Evolutionary conservation across 2,888 invertebrate genomes (phyloP).

Genomic region (Spodoptera exigua): DNA sequence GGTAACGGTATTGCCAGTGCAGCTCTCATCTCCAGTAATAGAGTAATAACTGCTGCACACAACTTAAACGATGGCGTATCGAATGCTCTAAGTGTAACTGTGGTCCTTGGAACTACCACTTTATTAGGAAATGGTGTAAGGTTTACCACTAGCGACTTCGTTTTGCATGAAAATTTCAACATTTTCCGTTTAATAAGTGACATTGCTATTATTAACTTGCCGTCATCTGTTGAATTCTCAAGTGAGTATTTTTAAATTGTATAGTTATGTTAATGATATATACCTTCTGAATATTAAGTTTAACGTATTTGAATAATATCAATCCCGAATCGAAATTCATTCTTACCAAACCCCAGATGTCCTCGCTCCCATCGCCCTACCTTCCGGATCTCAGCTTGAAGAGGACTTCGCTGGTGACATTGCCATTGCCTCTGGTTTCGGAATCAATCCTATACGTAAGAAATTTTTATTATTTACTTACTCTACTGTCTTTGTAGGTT

Average conservation of each 20-base stretch:
- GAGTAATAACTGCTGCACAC: conserved; percentile 69
- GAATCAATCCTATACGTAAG: conserved; percentile 61
- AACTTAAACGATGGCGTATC: conserved; percentile 68
- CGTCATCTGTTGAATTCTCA: conserved; percentile 46
- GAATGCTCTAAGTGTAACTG: conserved; percentile 65
- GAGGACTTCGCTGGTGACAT: conserved; percentile 60
- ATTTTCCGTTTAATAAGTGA: conserved; percentile 67
- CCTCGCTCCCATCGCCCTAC: conserved; percentile 61
- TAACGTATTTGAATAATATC: too few relatives aligned
- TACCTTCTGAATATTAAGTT: too few relatives aligned
- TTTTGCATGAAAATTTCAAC: conserved; percentile 66
- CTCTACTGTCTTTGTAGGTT: too few relatives aligned
- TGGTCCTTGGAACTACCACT: conserved; percentile 67
- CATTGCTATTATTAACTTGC: conserved; percentile 66
- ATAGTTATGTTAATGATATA: neutral
- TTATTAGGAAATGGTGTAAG: conserved; percentile 72
- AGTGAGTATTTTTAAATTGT: conserved; percentile 57
- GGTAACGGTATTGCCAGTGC: conserved; percentile 40
- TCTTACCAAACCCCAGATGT: conserved; percentile 40
- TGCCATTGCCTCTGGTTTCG: conserved; percentile 75
- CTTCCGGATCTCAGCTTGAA: conserved; percentile 57
- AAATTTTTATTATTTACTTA: too few relatives aligned
- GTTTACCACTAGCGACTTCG: conserved; percentile 57
- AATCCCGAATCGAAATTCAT: too few relatives aligned
- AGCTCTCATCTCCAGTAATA: conserved; percentile 61